These are phyloP conservation scores for Tachysurus fulvidraco DNA, from an alignment of 2,113 vertebrate genomes.

Conservation along the genomic window DNA sequence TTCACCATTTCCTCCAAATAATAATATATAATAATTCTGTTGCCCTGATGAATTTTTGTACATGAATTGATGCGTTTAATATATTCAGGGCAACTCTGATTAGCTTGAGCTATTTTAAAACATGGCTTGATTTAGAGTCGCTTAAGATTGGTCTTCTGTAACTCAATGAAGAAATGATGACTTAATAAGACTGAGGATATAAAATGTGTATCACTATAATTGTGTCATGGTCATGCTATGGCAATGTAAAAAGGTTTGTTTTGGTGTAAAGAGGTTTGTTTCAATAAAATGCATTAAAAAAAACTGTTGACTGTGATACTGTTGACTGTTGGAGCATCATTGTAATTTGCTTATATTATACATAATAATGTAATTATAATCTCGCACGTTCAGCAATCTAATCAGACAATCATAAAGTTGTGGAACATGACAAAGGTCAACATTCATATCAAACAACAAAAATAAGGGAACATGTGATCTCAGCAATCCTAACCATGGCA, in stretches of 20 bases:
- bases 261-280: background rate
- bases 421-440: too few relatives aligned
- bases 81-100: background rate
- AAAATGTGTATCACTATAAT: background rate
- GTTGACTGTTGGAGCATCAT: background rate
- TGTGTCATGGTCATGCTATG: background rate
- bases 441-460: too few relatives aligned
- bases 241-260: background rate
- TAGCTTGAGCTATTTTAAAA: background rate
- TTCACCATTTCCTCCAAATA: background rate
- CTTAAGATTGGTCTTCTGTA: background rate
- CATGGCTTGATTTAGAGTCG: background rate
- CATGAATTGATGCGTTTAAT: background rate
- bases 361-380: background rate
- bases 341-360: background rate
- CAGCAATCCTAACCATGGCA: too few relatives aligned
- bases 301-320: background rate
- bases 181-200: background rate
- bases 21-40: background rate
- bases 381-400: too few relatives aligned
- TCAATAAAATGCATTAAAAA: conserved; percentile 6
- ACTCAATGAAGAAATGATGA: background rate
- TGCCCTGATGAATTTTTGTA: background rate
- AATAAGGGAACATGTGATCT: too few relatives aligned
- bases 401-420: too few relatives aligned